Evolutionary conservation across 2,113 vertebrate genomes (phyloP).

Genomic region (Sceloporus tristichus): DNA sequence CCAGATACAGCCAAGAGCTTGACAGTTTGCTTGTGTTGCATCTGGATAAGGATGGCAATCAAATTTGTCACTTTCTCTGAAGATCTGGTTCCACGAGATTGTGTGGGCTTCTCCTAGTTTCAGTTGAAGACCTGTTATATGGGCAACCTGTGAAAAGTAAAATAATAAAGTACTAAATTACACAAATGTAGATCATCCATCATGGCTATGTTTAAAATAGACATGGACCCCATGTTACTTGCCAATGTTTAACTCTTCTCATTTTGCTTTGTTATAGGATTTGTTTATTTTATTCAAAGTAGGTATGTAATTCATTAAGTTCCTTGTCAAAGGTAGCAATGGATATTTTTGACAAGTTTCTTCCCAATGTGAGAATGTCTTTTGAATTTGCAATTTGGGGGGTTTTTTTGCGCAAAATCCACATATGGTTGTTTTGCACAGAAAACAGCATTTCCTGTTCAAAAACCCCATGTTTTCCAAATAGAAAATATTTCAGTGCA

Average conservation of each 20-base stretch:
- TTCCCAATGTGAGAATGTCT: too few relatives aligned
- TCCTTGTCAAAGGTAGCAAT: too few relatives aligned
- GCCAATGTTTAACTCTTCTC: not conserved
- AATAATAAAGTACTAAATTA: not conserved
- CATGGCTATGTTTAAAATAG: not conserved
- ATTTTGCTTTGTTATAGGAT: too few relatives aligned
- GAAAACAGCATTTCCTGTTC: too few relatives aligned
- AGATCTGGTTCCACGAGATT: slow-evolving; percentile 40
- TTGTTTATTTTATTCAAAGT: too few relatives aligned
- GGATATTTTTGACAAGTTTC: too few relatives aligned
- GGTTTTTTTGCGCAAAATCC: too few relatives aligned
- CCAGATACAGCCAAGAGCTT: slow-evolving; percentile 64
- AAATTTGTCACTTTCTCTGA: slow-evolving; percentile 51
- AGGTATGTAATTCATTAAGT: too few relatives aligned
- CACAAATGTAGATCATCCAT: not conserved
- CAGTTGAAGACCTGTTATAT: slow-evolving; percentile 64
- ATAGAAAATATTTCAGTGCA: too few relatives aligned
- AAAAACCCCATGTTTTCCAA: too few relatives aligned
- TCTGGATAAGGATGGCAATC: slow-evolving; percentile 54
- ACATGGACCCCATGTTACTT: not conserved
- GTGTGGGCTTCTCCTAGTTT: slow-evolving; percentile 69
- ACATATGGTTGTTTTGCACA: too few relatives aligned
- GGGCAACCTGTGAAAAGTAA: slow-evolving; percentile 60
- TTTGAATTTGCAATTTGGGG: too few relatives aligned
- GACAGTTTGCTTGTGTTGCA: slow-evolving; percentile 36